These are phyloP conservation scores for Orbicella faveolata DNA, from an alignment of 64 coral and sea anemone genomes.

Conservation along the genomic window DNA sequence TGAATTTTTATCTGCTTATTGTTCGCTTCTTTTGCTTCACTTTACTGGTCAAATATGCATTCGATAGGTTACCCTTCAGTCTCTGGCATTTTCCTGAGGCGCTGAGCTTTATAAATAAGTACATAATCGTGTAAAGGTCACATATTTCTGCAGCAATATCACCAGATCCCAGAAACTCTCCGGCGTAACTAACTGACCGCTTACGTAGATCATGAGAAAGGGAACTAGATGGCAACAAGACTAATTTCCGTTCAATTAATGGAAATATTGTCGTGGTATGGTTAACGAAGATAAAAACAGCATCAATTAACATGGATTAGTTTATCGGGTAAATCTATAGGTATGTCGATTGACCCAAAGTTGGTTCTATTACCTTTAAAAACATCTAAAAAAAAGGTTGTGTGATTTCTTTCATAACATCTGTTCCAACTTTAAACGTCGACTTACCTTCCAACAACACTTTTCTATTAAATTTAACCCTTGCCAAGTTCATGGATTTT, in stretches of 20 bases:
- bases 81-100: background rate
- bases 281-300: background rate
- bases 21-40: background rate
- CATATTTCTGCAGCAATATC: background rate
- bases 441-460: too few species aligned
- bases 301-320: too few species aligned
- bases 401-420: too few species aligned
- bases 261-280: background rate
- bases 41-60: background rate
- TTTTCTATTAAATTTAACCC: too few species aligned
- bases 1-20: too few species aligned
- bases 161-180: background rate
- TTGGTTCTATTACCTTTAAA: too few species aligned
- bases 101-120: slow-evolving; percentile 1
- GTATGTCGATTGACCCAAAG: too few species aligned
- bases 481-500: too few species aligned
- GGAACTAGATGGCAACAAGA: background rate
- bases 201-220: background rate
- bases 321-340: too few species aligned
- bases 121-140: background rate
- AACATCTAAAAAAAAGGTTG: too few species aligned
- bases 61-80: background rate
- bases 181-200: too few species aligned
- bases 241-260: background rate
- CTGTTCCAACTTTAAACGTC: too few species aligned